Base-by-base conservation (phyloP, 2,888 invertebrate genomes). In the Meta bourneti region DNA sequence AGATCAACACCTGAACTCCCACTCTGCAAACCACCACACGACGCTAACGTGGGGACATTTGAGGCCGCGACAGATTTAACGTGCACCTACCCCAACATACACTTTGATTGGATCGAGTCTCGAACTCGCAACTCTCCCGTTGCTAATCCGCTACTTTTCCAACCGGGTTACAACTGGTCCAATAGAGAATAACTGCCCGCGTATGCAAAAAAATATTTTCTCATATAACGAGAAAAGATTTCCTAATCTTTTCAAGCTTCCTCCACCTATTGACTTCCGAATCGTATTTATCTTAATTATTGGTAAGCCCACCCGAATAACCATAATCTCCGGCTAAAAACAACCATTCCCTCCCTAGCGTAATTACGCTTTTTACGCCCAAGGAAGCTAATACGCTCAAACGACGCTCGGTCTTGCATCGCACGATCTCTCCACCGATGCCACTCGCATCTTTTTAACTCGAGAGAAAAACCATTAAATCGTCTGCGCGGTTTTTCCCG, bases 381-480 rank as follows among this genome's bases (percentile, higher is more conserved):
- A 4, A 2, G 1, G 61, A 61, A 61, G 61, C 61, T 9, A 34
- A 61, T 72, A 20, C 69, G 7, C 13, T 0, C 19, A 11, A 72
- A 19, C 20, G 7, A 6, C 20, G 49, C 11, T 52, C 52, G 19
- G 49, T 9, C 34, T 16, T 11, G 8, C 75, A 49, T 75, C 16
- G 49, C 75, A 49, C 48, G 49, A 75, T 49, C 75, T n/a, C n/a
- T n/a, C n/a, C n/a, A 6, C 11, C 34, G 70, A n/a, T 82, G 69
- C 19, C 49, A 20, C 61, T 13, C 13, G 11, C 16, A 61, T 61
- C 61, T 61, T 16, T 16, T 61, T 61, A 61, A 61, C 11, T 61
- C 1, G 61, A 6, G 61, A 61, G 61, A 82, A 83, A 83, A 83
- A 74, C 83, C 83, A 83, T 83, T 83, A 83, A 83, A 83, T 20